Evolutionary conservation across 2,113 vertebrate species (phyloP), one percentile per base, ranked within the genome.

Genomic region (Larimichthys polyactis): DNA sequence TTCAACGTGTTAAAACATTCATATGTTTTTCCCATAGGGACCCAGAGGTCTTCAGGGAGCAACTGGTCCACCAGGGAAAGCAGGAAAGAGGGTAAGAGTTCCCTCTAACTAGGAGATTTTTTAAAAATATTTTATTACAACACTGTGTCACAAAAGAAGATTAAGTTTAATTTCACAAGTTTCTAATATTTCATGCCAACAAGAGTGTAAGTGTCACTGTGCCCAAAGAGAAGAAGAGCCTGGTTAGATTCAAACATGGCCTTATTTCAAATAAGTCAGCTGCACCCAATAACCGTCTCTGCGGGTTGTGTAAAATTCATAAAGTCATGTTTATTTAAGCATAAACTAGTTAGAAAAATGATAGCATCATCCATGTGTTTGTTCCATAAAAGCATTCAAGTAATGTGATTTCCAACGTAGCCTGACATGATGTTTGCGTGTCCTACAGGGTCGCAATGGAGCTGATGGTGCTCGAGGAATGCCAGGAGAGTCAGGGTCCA

Each of bases 391-490:
- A 12, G 7, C 76, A 2, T 79, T 8, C 15, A 22, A 67, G 59
- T 1, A 22, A 79, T 51, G 60, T 12, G 68, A 79, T 81, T 90
- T 78, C 29, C 59, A 55, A 55, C 65, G n/a, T 29, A 6, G n/a
- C 29, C 29, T 82, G 9, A 70, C 36, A 3, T 84, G 78, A 78
- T 70, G 40, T 72, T 2, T 82, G 10, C 4, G 7, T 82, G 70
- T 86, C 20, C 40, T 75, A 15, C 85, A 99, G 98, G 98, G 98
- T 76, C 98, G 98, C 22, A 94, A 97, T 3, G 98, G 98, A 87
- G 95, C 97, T 29, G 98, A 99, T 36, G 98, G 98, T 63, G 95
- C 97, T 75, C 95, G 98, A 95, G 98, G 98, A 87, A 97, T 98
- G 95, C 98, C 98, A 5, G 98, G 98, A 91, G 97, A 99, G 88